Evolutionary conservation across 2,113 vertebrate species (phyloP).

Genomic region (Channa argus): DNA sequence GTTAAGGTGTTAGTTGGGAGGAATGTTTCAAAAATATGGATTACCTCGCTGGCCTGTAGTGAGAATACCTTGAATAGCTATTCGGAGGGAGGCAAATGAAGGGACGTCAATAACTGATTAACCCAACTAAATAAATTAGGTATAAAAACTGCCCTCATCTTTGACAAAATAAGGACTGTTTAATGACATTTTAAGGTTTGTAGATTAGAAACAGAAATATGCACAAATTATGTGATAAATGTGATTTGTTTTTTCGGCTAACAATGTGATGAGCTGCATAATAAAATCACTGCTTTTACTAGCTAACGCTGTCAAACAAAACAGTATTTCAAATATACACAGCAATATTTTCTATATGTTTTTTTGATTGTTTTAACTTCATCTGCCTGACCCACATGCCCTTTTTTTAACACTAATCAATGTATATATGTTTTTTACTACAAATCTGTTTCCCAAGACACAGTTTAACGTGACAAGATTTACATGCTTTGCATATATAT

Average conservation of each 20-base stretch:
- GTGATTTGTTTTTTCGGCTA: background rate
- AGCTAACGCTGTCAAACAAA: too few relatives aligned
- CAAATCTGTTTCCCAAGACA: slow-evolving; percentile 1
- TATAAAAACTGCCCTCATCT: slow-evolving; percentile 32
- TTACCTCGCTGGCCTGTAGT: slow-evolving; percentile 95
- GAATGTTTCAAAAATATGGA: slow-evolving; percentile 76
- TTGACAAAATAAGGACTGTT: slow-evolving; percentile 10
- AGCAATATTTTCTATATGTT: too few relatives aligned
- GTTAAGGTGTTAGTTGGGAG: slow-evolving; percentile 82
- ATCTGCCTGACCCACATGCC: background rate
- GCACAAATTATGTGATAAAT: background rate
- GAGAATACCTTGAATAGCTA: slow-evolving; percentile 95
- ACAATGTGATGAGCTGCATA: slow-evolving; percentile 12
- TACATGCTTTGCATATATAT: background rate
- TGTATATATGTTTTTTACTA: background rate
- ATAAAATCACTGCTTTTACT: background rate
- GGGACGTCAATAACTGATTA: slow-evolving; percentile 70
- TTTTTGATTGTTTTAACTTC: background rate
- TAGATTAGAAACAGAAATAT: slow-evolving; percentile 1
- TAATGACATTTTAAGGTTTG: background rate
- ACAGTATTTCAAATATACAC: too few relatives aligned
- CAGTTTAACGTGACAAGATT: background rate
- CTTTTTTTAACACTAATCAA: slow-evolving; percentile 10
- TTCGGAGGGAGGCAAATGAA: slow-evolving; percentile 91
- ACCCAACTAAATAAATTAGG: slow-evolving; percentile 17